Evolutionary conservation across 1,140 invertebrate species (phyloP).

Genomic region (Lerema accius): DNA sequence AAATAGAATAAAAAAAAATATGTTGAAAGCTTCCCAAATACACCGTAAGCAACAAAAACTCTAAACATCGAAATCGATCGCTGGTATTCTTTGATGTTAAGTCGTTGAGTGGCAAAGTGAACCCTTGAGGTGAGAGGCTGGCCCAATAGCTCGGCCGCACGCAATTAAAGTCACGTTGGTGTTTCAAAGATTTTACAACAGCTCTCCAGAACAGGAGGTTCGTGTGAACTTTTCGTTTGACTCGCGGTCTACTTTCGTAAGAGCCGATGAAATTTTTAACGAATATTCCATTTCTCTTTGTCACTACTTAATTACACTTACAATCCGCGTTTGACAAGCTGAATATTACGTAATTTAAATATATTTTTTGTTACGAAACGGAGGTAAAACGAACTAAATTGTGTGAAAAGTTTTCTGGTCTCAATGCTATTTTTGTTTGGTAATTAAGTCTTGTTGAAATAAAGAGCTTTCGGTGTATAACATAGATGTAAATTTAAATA

Average conservation of each 20-base stretch:
- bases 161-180: conserved; percentile 64
- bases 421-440: too few relatives aligned
- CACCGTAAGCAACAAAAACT: conserved; percentile 14
- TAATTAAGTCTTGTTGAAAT: too few relatives aligned
- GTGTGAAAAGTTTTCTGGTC: too few relatives aligned
- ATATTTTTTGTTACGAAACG: too few relatives aligned
- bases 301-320: conserved; percentile 19
- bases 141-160: conserved; percentile 51
- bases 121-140: conserved; percentile 46
- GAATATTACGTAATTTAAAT: not conserved
- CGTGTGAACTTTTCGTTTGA: conserved; percentile 49
- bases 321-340: not conserved
- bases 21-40: not conserved
- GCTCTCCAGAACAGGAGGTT: conserved; percentile 38
- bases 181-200: conserved; percentile 58
- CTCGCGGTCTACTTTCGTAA: conserved; percentile 26
- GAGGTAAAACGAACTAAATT: too few relatives aligned
- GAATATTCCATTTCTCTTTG: conserved; percentile 3
- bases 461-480: too few relatives aligned
- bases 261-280: conserved; percentile 20
- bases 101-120: conserved; percentile 60
- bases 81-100: conserved; percentile 59
- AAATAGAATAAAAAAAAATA: not conserved
- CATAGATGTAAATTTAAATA: too few relatives aligned
- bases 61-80: conserved; percentile 26